These are phyloP conservation scores for Gallinago undulata DNA, from an alignment of 2,113 vertebrate species.

Conservation along the genomic window DNA sequence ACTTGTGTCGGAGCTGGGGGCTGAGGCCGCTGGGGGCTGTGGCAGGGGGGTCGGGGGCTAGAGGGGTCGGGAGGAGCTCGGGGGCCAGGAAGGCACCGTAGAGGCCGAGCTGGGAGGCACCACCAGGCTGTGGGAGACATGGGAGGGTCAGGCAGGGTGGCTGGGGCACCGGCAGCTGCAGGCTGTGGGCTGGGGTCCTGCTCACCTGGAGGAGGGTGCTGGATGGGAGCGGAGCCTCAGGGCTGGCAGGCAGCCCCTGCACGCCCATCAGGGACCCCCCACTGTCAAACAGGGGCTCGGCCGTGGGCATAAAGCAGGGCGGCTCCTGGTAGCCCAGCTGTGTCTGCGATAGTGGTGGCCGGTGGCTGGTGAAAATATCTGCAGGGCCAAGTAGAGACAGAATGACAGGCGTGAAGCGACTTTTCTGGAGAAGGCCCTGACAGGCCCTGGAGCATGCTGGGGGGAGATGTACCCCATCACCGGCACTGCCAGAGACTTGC, in stretches of 20 bases:
- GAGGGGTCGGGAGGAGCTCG: slow-evolving; percentile 28
- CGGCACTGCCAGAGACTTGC: background rate
- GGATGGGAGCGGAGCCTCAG: background rate
- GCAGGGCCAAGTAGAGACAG: background rate
- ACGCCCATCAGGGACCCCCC: slow-evolving; percentile 2
- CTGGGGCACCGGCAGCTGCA: fast-evolving
- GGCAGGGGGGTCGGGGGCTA: background rate
- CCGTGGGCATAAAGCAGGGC: slow-evolving; percentile 41
- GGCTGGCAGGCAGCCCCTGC: background rate
- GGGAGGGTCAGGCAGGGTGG: background rate
- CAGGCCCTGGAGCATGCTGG: fast-evolving
- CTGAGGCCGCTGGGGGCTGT: slow-evolving; percentile 28
- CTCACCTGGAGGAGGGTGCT: slow-evolving; percentile 68
- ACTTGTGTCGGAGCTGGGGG: slow-evolving; percentile 47
- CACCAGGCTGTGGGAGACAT: slow-evolving; percentile 52
- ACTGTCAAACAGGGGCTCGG: slow-evolving; percentile 24
- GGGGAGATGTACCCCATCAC: background rate
- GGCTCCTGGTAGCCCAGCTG: slow-evolving; percentile 52
- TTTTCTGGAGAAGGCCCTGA: background rate
- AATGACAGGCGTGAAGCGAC: background rate
- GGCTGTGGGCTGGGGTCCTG: background rate
- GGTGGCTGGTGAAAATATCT: slow-evolving; percentile 74
- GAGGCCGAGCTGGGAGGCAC: slow-evolving; percentile 49
- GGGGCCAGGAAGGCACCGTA: slow-evolving; percentile 33
- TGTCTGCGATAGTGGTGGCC: background rate